Evolutionary conservation across 2,113 vertebrate genomes (phyloP).

Genomic region (Oreochromis aureus): DNA sequence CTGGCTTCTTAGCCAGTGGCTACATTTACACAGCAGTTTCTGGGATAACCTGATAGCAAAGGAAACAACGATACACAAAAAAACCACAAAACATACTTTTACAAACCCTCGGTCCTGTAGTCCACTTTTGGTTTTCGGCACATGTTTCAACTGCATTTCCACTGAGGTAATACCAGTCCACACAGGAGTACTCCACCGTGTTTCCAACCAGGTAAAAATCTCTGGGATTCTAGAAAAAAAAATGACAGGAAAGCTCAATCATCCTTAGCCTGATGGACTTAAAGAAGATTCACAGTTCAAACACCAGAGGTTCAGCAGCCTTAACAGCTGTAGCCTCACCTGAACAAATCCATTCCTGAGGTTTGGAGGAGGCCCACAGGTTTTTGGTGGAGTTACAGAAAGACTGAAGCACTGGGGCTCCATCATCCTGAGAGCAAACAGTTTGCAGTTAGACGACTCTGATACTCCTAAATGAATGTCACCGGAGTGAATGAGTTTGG

Average conservation of each 20-base stretch:
- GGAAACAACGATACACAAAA: not conserved
- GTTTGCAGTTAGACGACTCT: not conserved
- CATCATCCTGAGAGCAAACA: slow-evolving; percentile 70
- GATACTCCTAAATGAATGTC: not conserved
- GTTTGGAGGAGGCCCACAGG: slow-evolving; percentile 77
- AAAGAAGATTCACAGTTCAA: not conserved
- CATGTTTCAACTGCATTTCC: slow-evolving; percentile 79
- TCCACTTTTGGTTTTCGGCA: slow-evolving; percentile 76
- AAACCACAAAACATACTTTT: slow-evolving; percentile 70
- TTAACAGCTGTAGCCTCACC: slow-evolving; percentile 52
- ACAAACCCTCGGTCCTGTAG: slow-evolving; percentile 67
- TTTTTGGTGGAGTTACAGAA: slow-evolving; percentile 70
- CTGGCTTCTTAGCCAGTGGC: not conserved
- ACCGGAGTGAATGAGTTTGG: not conserved
- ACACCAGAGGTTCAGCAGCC: not conserved
- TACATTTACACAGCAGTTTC: not conserved
- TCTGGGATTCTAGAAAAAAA: slow-evolving; percentile 56
- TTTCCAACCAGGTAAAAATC: slow-evolving; percentile 76
- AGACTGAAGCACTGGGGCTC: slow-evolving; percentile 90
- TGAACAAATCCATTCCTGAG: slow-evolving; percentile 83
- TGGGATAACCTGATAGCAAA: not conserved
- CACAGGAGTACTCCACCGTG: slow-evolving; percentile 80
- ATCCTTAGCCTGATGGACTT: not conserved
- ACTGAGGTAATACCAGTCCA: slow-evolving; percentile 70
- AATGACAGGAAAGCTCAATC: not conserved